These are phyloP conservation scores for Oryzias javanicus DNA, from an alignment of 2,113 vertebrate species.

Conservation along the genomic window DNA sequence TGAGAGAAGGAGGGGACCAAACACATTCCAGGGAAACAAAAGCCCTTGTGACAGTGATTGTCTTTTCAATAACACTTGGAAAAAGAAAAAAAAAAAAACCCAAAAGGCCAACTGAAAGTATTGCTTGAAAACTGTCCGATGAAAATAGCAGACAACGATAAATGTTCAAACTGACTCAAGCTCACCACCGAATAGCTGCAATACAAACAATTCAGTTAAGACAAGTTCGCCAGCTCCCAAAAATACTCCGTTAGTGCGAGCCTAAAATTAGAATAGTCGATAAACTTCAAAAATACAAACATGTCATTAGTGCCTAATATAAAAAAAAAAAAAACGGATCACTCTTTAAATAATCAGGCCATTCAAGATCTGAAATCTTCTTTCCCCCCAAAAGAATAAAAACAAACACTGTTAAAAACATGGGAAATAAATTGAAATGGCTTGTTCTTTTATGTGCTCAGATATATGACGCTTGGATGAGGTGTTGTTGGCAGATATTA, in stretches of 20 bases:
- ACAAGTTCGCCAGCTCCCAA: constrained; percentile 55
- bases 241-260: constrained; percentile 38
- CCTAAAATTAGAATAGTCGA: constrained; percentile 40
- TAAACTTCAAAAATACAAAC: constrained; percentile 37
- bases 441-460: constrained; percentile 78
- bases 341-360: constrained; percentile 57
- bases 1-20: constrained; percentile 10
- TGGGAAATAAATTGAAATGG: constrained; percentile 78
- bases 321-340: constrained; percentile 30
- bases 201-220: constrained; percentile 53
- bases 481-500: constrained; percentile 78
- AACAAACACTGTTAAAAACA: constrained; percentile 69
- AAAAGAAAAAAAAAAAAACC: background rate
- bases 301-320: constrained; percentile 37
- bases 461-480: constrained; percentile 74
- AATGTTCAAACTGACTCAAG: constrained; percentile 52
- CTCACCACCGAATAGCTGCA: constrained; percentile 48
- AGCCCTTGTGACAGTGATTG: constrained; percentile 83
- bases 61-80: constrained; percentile 72
- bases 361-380: constrained; percentile 51
- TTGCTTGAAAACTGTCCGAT: constrained; percentile 73
- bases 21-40: constrained; percentile 79
- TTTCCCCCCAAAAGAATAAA: background rate
- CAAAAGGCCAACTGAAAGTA: constrained; percentile 63
- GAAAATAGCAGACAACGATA: constrained; percentile 53